Percentiles rank a stretch among this genome's conserved stretches.
phyloP scores from a whole-genome alignment of 2,113 vertebrate genomes.

The Saimiri boliviensis region DNA sequence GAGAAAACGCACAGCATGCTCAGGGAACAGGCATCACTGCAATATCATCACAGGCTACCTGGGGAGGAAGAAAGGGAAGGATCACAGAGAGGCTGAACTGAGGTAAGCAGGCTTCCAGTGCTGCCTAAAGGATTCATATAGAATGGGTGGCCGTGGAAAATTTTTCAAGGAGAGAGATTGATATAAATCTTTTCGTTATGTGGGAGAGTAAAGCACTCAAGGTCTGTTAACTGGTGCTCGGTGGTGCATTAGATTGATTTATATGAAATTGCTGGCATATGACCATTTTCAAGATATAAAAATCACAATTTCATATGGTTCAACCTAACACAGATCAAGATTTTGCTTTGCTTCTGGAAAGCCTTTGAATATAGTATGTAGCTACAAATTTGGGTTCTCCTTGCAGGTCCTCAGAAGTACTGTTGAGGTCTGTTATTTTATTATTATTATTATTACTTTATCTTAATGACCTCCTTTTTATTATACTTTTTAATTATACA shows the following conservation, averaged over 20 bases:
- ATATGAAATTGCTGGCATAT: neutral
- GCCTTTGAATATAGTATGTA: neutral
- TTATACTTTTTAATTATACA: too few relatives aligned
- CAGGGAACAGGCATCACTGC: too few relatives aligned
- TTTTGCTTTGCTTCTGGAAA: slow-evolving; percentile 19
- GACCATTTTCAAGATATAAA: neutral
- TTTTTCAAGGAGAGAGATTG: neutral
- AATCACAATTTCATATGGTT: neutral
- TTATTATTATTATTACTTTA: neutral
- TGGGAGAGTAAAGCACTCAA: neutral
- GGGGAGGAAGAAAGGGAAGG: fast-evolving
- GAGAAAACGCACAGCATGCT: neutral
- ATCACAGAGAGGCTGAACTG: neutral
- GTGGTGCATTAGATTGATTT: neutral
- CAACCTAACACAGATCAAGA: neutral
- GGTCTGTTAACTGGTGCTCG: neutral
- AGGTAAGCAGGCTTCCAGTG: too few relatives aligned
- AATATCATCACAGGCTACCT: neutral
- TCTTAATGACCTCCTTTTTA: too few relatives aligned
- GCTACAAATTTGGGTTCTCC: neutral
- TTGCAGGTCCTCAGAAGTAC: neutral
- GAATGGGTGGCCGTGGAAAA: neutral
- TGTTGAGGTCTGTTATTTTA: neutral
- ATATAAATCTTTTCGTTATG: neutral
- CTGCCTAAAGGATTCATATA: neutral